These are phyloP conservation scores for Drosophila vallismaia DNA, from an alignment of 2,888 invertebrate species.

Conservation along the genomic window DNA sequence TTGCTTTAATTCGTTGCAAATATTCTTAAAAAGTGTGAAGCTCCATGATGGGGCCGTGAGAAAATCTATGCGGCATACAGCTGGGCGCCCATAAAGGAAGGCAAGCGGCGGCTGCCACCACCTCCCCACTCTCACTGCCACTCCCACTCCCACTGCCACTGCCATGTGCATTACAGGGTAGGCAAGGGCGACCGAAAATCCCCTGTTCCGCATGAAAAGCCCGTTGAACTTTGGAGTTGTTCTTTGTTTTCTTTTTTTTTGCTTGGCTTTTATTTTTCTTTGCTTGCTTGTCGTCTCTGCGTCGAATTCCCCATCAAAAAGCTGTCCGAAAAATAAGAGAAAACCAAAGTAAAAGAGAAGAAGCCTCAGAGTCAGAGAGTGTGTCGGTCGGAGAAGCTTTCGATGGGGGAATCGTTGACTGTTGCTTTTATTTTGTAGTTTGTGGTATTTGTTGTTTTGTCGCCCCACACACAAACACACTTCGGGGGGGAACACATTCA, in stretches of 20 bases:
- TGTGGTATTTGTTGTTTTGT: no score
- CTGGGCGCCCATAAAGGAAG: conserved; percentile 68
- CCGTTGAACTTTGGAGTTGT: conserved; percentile 70
- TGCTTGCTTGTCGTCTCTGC: background rate
- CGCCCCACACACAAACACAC: conserved; percentile 7
- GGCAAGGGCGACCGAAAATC: conserved; percentile 34
- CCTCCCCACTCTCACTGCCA: background rate
- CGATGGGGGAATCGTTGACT: conserved; percentile 14
- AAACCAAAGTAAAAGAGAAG: no score
- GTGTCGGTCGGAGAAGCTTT: conserved; percentile 46
- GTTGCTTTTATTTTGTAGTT: no score
- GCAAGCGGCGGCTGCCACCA: conserved; percentile 45
- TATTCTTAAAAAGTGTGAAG: conserved; percentile 6
- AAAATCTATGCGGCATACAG: conserved; percentile 77
- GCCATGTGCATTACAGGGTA: conserved; percentile 18
- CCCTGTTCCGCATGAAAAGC: conserved; percentile 33
- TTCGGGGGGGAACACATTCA: background rate
- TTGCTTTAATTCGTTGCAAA: background rate
- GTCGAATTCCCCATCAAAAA: background rate
- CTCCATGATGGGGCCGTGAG: conserved; percentile 55
- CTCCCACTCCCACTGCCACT: background rate
- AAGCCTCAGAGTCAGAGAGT: no score
- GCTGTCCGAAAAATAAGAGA: background rate
- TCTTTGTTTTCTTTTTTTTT: conserved; percentile 25
- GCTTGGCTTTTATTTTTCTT: conserved; percentile 8